Conservation (phyloP, 2,888 invertebrate species). For the Criorhina ranunculi region DNA sequence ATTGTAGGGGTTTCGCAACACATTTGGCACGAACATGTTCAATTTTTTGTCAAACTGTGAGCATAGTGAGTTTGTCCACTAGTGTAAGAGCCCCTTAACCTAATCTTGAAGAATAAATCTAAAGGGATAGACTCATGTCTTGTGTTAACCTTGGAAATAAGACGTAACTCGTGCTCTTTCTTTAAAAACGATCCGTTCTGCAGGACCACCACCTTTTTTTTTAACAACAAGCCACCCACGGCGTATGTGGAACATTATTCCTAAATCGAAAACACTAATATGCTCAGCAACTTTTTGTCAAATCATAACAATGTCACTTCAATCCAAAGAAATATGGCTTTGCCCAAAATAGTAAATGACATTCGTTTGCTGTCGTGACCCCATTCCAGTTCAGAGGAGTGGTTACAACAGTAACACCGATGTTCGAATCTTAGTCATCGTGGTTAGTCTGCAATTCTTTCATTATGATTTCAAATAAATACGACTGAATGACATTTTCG, state of each 20-base stretch:
- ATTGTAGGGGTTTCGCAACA: too few species aligned
- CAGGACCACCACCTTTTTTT: too few species aligned
- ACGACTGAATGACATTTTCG: conserved; percentile 64
- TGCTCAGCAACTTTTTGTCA: conserved; percentile 19
- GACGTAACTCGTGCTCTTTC: too few species aligned
- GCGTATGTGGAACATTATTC: conserved; percentile 17
- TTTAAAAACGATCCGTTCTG: too few species aligned
- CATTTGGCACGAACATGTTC: too few species aligned
- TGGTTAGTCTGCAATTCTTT: conserved; percentile 31
- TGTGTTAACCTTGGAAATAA: too few species aligned
- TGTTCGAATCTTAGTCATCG: conserved; percentile 36
- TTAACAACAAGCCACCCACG: neutral
- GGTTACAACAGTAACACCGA: conserved; percentile 22
- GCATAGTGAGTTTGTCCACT: too few species aligned
- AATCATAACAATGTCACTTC: conserved; percentile 36
- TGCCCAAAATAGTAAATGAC: conserved; percentile 36
- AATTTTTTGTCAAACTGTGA: too few species aligned
- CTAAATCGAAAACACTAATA: neutral
- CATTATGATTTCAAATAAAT: conserved; percentile 70
- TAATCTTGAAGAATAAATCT: too few species aligned
- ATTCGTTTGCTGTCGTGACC: conserved; percentile 52
- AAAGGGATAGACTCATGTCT: too few species aligned
- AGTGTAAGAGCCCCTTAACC: too few species aligned
- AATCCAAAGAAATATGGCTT: conserved; percentile 10
- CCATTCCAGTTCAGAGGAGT: conserved; percentile 61